Percentiles rank a stretch among this genome's conserved stretches.
These are phyloP conservation scores for Nycticebus coucang DNA, from an alignment of 2,113 vertebrate species.

Conservation along the genomic window DNA sequence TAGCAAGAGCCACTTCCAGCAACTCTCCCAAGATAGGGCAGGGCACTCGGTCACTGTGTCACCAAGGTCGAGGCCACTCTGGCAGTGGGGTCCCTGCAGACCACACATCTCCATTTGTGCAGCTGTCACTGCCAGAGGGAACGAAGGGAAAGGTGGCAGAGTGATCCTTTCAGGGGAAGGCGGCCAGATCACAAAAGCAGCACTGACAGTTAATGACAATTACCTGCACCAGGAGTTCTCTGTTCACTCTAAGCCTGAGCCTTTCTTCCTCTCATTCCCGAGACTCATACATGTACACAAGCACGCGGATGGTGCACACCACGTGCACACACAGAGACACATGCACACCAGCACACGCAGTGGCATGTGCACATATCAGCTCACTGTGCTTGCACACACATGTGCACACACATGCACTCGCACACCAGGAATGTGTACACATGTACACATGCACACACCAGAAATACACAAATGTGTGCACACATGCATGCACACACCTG, in stretches of 20 bases:
- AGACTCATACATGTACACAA: accelerated
- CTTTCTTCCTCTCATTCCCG: neutral
- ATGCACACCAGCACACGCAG: neutral
- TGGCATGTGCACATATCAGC: too few relatives aligned
- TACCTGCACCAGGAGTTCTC: neutral
- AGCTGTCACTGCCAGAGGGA: neutral
- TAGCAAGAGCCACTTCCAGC: neutral
- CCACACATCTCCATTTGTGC: neutral
- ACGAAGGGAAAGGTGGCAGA: neutral
- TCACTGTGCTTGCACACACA: neutral
- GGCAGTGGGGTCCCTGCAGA: too few relatives aligned
- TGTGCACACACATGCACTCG: neutral
- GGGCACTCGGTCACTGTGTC: too few relatives aligned
- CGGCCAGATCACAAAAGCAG: neutral
- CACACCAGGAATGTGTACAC: neutral
- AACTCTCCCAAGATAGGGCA: neutral
- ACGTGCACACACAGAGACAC: neutral
- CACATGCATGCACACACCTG: too few relatives aligned
- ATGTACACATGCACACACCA: neutral
- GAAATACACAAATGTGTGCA: too few relatives aligned
- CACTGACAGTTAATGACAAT: neutral
- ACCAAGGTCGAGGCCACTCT: neutral
- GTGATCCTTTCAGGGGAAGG: neutral
- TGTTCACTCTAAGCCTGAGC: neutral
- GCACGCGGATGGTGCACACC: neutral